Conservation (phyloP, 2,113 vertebrate species). For the Guaruba guarouba region DNA sequence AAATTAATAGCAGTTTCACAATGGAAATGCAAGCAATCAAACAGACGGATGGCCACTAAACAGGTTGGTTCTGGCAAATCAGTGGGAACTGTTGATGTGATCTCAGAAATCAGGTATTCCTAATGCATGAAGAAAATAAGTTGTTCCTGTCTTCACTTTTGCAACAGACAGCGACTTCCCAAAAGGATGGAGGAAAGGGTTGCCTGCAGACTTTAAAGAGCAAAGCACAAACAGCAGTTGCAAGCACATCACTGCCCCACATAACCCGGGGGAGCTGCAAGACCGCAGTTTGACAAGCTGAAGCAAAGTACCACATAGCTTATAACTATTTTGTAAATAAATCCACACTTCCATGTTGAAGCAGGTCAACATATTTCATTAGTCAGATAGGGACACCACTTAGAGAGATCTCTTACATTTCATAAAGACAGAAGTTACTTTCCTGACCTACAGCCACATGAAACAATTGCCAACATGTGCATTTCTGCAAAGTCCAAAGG, state of each 20-base stretch:
- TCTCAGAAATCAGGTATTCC: neutral
- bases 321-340: neutral
- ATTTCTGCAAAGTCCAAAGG: neutral
- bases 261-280: neutral
- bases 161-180: neutral
- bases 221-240: neutral
- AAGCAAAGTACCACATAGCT: neutral
- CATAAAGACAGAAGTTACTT: neutral
- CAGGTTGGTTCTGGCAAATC: neutral
- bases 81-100: neutral
- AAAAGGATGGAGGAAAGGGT: neutral
- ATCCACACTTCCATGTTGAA: neutral
- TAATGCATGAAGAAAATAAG: neutral
- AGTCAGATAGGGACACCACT: neutral
- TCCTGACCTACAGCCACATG: neutral
- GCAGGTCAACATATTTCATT: neutral
- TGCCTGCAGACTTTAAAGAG: neutral
- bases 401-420: neutral
- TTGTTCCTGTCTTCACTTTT: neutral
- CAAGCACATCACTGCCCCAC: neutral
- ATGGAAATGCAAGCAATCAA: accelerated
- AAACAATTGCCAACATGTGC: accelerated
- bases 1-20: neutral
- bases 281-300: neutral
- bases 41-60: neutral